Evolutionary conservation across 2,888 invertebrate species (phyloP), one percentile per base, ranked within the genome.

Genomic region (Drosophila mettleri): DNA sequence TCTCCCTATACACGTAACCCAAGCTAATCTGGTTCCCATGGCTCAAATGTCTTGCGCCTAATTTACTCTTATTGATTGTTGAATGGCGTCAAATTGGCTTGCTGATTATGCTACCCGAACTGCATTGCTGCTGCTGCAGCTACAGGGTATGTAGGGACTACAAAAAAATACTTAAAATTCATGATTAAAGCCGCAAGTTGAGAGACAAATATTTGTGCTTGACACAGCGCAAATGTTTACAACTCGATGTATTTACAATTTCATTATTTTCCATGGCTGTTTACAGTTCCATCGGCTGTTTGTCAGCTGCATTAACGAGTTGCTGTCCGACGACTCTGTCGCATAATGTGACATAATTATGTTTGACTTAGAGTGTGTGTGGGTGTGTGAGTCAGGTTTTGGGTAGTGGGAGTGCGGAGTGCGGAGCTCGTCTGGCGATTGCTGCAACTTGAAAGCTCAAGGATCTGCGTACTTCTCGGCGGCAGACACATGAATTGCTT

Each of bases 341-440:
- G 78, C 80, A 80, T 83, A 85, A 83, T 83, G 82, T 79, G 76
- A 54, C 80, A 83, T 75, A 71, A 74, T 84, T 85, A 68, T 82
- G 68, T 80, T 69, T 69, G 55, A 73, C 3, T 4, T 20, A 10
- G 18, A 16, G 7, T 12, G 5, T 2, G 9, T 9, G 24, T n/a
- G n/a, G 20, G 10, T 12, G 29, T 8, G 36, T n/a, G 61, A n/a
- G n/a, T n/a, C n/a, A n/a, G n/a, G n/a, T n/a, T n/a, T n/a, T n/a
- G 14, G 24, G 10, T 1, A 14, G 14, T 2, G 31, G 24, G 60
- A 4, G n/a, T 29, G 14, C 10, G 22, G 5, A 3, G 10, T 12
- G 8, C 16, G n/a, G 3, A 8, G 27, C n/a, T 36, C 48, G 61
- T 59, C 66, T 66, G 51, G 38, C n/a, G 54, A 66, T 33, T 31